These are phyloP conservation scores for Anthophora plumipes DNA, from an alignment of 2,888 invertebrate species.

Conservation along the genomic window DNA sequence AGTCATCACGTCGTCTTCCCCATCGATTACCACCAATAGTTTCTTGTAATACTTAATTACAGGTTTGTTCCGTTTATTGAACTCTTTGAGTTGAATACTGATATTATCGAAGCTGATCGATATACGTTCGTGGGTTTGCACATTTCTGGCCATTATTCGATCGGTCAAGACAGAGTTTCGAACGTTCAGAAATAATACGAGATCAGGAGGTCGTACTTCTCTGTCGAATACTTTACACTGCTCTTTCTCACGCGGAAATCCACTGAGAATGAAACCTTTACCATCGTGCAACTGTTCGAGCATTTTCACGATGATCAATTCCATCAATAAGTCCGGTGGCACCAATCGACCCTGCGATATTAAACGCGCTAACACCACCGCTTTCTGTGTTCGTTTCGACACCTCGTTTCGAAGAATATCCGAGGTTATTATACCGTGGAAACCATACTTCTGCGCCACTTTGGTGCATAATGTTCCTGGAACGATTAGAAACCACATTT, in stretches of 20 bases:
- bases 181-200: conserved; percentile 70
- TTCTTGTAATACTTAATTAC: conserved; percentile 85
- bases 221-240: conserved; percentile 69
- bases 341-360: conserved; percentile 72
- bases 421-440: conserved; percentile 56
- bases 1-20: conserved; percentile 41
- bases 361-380: conserved; percentile 70
- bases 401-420: conserved; percentile 74
- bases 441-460: conserved; percentile 65
- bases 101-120: conserved; percentile 85
- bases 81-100: conserved; percentile 86
- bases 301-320: conserved; percentile 69
- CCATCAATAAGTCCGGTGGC: conserved; percentile 71
- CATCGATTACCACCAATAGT: conserved; percentile 62
- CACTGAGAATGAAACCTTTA: conserved; percentile 72
- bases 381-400: conserved; percentile 61
- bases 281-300: conserved; percentile 35
- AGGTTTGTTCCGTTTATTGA: conserved; percentile 86
- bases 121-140: conserved; percentile 35
- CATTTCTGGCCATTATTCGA: conserved; percentile 49
- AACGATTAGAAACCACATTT: conserved; percentile 6
- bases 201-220: conserved; percentile 65
- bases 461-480: conserved; percentile 66
- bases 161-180: conserved; percentile 67
- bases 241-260: conserved; percentile 71